phyloP scores from a whole-genome alignment of 2,113 vertebrate genomes.

The Sminthopsis crassicaudata region DNA sequence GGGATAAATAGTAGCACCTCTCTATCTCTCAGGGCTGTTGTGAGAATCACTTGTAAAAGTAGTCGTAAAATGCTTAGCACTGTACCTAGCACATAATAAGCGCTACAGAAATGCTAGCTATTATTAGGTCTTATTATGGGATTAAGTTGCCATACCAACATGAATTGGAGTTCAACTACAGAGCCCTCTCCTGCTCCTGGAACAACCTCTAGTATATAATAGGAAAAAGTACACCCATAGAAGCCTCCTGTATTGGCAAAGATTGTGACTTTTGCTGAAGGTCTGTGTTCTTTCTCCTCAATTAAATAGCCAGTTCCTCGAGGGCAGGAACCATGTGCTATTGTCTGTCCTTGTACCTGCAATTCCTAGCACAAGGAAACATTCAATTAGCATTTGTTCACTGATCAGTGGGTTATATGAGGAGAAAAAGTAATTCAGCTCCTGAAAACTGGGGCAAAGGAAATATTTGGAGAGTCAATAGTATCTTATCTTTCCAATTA shows the following conservation, averaged over 20 bases:
- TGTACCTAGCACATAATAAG: too few relatives aligned
- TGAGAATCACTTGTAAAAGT: background rate
- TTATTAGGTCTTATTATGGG: background rate
- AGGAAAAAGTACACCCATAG: background rate
- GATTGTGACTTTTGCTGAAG: background rate
- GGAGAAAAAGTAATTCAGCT: background rate
- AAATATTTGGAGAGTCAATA: background rate
- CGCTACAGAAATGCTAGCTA: background rate
- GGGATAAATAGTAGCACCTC: background rate
- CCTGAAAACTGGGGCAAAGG: background rate
- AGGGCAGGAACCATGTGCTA: background rate
- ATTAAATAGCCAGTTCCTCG: background rate
- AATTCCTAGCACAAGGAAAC: background rate
- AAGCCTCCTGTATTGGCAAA: background rate
- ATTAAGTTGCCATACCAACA: background rate
- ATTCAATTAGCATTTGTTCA: background rate
- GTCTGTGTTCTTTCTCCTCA: background rate
- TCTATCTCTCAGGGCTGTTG: background rate
- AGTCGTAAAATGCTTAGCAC: background rate
- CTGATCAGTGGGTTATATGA: background rate
- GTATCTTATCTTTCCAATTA: too few relatives aligned
- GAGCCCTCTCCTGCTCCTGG: background rate
- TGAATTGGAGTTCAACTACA: background rate
- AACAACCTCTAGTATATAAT: background rate
- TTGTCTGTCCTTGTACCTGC: background rate